Evolutionary conservation across 2,797 vertebrate species (phyloP).

Genomic region (Zonotrichia albicollis): DNA sequence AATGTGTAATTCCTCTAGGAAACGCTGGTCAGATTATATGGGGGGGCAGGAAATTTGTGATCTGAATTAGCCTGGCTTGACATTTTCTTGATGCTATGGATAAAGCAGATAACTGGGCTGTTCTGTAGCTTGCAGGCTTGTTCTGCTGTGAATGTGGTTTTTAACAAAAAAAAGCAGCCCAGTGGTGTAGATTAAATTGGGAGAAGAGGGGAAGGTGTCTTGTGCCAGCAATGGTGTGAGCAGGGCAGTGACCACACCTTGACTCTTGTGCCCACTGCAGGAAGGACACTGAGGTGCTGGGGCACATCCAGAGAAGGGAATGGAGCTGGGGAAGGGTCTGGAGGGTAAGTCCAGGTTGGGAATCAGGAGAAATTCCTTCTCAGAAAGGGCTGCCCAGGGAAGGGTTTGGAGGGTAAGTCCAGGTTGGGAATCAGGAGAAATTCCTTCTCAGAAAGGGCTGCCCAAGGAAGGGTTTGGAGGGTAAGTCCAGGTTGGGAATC

Average conservation of each 20-base stretch:
- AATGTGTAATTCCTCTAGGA: background rate
- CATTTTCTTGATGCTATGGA: background rate
- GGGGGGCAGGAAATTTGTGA: background rate
- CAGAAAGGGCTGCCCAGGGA: background rate
- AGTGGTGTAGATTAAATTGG: background rate
- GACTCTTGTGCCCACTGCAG: background rate
- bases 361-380: background rate
- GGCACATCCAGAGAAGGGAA: no score
- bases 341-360: background rate
- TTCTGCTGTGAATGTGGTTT: background rate
- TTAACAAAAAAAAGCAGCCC: background rate
- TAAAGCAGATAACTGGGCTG: background rate
- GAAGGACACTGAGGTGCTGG: no score
- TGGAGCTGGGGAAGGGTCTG: background rate
- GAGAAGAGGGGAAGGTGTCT: background rate
- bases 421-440: background rate
- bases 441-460: background rate
- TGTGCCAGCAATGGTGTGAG: background rate
- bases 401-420: no score
- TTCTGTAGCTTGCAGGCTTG: background rate
- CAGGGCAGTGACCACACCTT: no score
- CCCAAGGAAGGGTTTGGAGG: background rate
- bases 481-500: background rate
- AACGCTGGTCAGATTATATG: background rate
- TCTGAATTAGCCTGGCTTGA: background rate